Percentiles rank a stretch among this genome's conserved stretches.
Conservation (phyloP, 1,140 invertebrate species). For the Drosophila prosaltans region DNA sequence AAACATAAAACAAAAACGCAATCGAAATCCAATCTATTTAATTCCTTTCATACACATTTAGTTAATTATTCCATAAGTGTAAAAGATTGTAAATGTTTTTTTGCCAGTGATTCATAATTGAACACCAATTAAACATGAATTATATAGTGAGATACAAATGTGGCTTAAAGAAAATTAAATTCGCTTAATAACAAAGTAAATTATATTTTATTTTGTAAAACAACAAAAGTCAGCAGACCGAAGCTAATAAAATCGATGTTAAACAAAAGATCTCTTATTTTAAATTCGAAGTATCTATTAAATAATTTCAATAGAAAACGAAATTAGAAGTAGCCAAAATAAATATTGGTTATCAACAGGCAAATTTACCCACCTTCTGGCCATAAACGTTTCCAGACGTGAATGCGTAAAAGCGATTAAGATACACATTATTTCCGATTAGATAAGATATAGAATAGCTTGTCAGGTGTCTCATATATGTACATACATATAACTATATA, state of each 20-base stretch:
- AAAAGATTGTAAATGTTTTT: constrained; percentile 21
- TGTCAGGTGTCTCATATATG: constrained; percentile 2
- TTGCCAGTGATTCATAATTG: constrained; percentile 10
- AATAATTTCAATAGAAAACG: neutral
- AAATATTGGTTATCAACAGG: constrained; percentile 31
- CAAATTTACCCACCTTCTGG: constrained; percentile 12
- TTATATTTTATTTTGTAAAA: constrained; percentile 52
- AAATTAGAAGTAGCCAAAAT: constrained; percentile 37
- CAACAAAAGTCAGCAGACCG: constrained; percentile 41
- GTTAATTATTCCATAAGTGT: constrained; percentile 75
- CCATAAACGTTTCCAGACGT: constrained; percentile 32
- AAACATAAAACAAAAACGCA: neutral
- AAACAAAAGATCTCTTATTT: constrained; percentile 28
- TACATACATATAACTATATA: too few species aligned
- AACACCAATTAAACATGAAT: constrained; percentile 19
- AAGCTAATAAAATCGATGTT: constrained; percentile 55
- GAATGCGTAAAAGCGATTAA: constrained; percentile 36
- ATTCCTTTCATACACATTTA: constrained; percentile 56
- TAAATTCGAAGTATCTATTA: neutral
- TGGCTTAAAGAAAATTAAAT: constrained; percentile 64
- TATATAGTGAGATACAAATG: constrained; percentile 53
- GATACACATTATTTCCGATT: constrained; percentile 28
- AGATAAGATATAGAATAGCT: constrained; percentile 53
- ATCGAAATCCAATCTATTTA: constrained; percentile 30
- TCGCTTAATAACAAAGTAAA: constrained; percentile 61